These are phyloP conservation scores for Laticauda laticaudata DNA, from an alignment of 2,113 vertebrate genomes.

Conservation along the genomic window DNA sequence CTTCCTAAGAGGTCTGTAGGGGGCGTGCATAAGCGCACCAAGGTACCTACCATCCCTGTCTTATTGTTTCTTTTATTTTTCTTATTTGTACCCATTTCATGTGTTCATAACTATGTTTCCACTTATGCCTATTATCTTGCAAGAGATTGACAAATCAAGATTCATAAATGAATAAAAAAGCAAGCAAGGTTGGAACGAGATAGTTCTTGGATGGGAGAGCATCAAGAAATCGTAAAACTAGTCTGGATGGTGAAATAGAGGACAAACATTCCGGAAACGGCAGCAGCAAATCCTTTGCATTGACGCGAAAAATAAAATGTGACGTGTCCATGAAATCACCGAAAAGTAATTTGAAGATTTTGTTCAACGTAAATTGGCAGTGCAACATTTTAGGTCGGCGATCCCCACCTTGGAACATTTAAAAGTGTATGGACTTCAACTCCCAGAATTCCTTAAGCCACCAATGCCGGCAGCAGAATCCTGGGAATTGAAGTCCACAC, in stretches of 20 bases:
- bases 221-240: not conserved
- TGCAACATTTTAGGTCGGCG: not conserved
- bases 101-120: too few relatives aligned
- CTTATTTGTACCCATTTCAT: too few relatives aligned
- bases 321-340: not conserved
- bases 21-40: too few relatives aligned
- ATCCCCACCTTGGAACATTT: not conserved
- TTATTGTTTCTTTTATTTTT: too few relatives aligned
- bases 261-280: not conserved
- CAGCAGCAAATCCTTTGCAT: not conserved
- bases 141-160: too few relatives aligned
- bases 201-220: not conserved
- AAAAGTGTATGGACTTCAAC: not conserved
- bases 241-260: not conserved
- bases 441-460: not conserved
- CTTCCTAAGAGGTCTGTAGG: too few relatives aligned
- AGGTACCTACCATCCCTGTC: too few relatives aligned
- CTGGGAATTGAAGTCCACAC: not conserved
- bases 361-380: not conserved
- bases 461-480: not conserved
- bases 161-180: not conserved
- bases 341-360: not conserved
- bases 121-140: too few relatives aligned
- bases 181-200: not conserved
- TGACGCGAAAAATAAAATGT: not conserved